Percentiles rank a stretch among this genome's conserved stretches.
phyloP scores from a whole-genome alignment of 2,113 vertebrate genomes.

The Eulemur rufifrons region DNA sequence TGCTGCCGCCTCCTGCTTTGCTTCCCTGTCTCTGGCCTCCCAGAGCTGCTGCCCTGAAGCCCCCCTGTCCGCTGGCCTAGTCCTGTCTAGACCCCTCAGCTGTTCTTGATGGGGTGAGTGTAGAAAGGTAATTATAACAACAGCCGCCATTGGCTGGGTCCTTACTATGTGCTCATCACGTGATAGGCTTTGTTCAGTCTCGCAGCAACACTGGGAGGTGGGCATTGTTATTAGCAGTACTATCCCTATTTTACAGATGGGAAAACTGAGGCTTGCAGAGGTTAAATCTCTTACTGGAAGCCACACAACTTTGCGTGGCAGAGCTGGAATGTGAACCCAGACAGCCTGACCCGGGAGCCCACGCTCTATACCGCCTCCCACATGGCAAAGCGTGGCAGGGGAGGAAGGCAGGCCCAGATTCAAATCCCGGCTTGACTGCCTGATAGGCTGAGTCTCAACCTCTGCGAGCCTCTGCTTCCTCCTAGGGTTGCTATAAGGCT shows the following conservation, averaged over 20 bases:
- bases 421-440: background rate
- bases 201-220: background rate
- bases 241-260: background rate
- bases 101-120: background rate
- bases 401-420: too few species aligned
- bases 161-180: background rate
- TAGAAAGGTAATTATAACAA: too few species aligned
- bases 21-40: background rate
- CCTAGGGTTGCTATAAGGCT: background rate
- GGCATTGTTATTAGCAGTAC: background rate
- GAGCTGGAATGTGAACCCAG: background rate
- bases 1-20: background rate
- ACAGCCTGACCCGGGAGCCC: background rate
- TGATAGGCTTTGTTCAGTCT: background rate
- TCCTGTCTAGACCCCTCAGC: background rate
- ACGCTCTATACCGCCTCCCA: fast-evolving
- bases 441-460: background rate
- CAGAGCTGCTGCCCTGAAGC: background rate
- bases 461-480: background rate
- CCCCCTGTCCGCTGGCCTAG: background rate
- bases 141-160: background rate
- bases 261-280: background rate
- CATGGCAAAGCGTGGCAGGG: background rate
- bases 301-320: background rate
- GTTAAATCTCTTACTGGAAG: background rate